A percentile compares a stretch with the other conserved stretches of the same genome.
These are phyloP conservation scores for Moxostoma hubbsi DNA, from an alignment of 2,797 vertebrate species.

Conservation along the genomic window DNA sequence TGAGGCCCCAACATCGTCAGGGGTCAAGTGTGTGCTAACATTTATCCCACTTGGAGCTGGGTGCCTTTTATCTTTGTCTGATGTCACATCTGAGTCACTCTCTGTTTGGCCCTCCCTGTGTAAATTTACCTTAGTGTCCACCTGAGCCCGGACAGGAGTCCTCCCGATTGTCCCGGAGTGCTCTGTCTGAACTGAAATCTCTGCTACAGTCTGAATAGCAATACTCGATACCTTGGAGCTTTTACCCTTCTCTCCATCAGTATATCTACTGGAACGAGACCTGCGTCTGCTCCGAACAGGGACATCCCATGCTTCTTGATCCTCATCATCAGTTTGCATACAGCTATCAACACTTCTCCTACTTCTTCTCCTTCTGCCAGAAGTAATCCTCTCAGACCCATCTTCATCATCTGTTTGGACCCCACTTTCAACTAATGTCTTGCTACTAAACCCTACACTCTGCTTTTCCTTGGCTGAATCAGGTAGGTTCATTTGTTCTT, in stretches of 20 bases:
- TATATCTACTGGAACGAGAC: slow-evolving; percentile 84
- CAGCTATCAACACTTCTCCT: slow-evolving; percentile 92
- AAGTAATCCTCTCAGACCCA: slow-evolving; percentile 83
- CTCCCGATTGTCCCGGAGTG: slow-evolving; percentile 91
- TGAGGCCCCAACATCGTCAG: slow-evolving; percentile 83
- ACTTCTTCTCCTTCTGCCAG: slow-evolving; percentile 85
- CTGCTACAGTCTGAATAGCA: slow-evolving; percentile 96
- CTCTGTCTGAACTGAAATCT: slow-evolving; percentile 98
- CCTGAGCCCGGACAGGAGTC: slow-evolving; percentile 85
- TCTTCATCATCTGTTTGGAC: slow-evolving; percentile 98
- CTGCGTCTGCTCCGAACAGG: slow-evolving; percentile 88
- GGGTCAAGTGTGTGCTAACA: slow-evolving; percentile 88
- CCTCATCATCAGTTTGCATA: slow-evolving; percentile 96
- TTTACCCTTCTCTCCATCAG: slow-evolving; percentile 85
- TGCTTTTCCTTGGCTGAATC: slow-evolving; percentile 79
- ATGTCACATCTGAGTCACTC: slow-evolving; percentile 79
- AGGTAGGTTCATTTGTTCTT: slow-evolving; percentile 82
- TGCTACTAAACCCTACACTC: slow-evolving; percentile 76
- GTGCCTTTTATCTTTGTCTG: slow-evolving; percentile 87
- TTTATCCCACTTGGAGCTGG: slow-evolving; percentile 88
- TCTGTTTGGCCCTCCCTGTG: slow-evolving; percentile 96
- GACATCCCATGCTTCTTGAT: slow-evolving; percentile 95
- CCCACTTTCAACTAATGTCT: slow-evolving; percentile 91
- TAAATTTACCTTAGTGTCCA: slow-evolving; percentile 95
- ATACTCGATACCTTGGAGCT: slow-evolving; percentile 92